These are phyloP conservation scores for Hyaena hyaena DNA, from an alignment of 2,113 vertebrate species.

Conservation along the genomic window DNA sequence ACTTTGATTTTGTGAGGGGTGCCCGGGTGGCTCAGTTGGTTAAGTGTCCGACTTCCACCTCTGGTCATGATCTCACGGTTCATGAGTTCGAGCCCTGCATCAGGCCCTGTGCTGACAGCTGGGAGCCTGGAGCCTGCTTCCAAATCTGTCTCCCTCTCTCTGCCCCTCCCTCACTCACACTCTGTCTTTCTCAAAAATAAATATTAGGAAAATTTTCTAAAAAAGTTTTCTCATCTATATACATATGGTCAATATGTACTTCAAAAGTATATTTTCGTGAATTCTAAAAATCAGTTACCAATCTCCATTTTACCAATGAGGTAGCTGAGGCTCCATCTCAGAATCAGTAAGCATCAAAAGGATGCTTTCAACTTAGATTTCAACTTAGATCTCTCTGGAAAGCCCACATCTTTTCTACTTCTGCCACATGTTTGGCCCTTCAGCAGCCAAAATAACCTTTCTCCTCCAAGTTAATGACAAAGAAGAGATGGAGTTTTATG, in stretches of 20 bases:
- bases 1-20: slow-evolving; percentile 2
- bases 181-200: no score
- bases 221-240: background rate
- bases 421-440: background rate
- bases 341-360: background rate
- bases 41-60: no score
- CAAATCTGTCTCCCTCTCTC: no score
- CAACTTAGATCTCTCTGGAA: background rate
- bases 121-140: no score
- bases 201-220: no score
- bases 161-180: no score
- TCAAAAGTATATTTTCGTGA: background rate
- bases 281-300: background rate
- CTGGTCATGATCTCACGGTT: no score
- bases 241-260: background rate
- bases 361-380: background rate
- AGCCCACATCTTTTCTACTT: background rate
- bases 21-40: no score
- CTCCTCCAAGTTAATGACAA: background rate
- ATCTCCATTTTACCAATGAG: background rate
- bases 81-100: no score
- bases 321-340: background rate
- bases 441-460: background rate
- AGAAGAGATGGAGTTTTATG: background rate
- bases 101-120: no score